These are phyloP conservation scores for Pipistrellus kuhlii DNA, from an alignment of 2,797 vertebrate species.

Conservation along the genomic window DNA sequence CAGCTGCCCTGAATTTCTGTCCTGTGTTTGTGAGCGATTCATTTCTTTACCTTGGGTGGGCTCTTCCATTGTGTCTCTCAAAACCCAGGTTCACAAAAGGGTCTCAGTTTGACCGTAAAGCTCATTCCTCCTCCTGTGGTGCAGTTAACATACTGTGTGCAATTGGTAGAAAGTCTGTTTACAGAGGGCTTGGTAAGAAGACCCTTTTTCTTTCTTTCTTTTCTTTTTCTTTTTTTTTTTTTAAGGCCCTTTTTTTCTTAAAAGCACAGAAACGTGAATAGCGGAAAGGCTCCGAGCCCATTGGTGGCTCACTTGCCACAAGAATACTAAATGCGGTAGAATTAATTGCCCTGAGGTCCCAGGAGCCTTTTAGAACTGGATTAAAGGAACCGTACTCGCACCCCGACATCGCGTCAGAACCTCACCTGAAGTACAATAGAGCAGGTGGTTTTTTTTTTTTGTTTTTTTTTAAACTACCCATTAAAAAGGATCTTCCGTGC, in stretches of 20 bases:
- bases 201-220: not conserved
- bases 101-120: not conserved
- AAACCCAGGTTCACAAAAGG: not conserved
- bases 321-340: not conserved
- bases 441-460: not conserved
- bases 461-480: not conserved
- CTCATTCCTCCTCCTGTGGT: not conserved
- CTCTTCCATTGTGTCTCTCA: not conserved
- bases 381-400: not conserved
- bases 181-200: not conserved
- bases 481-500: not conserved
- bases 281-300: not conserved
- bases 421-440: not conserved
- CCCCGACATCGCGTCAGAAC: not conserved
- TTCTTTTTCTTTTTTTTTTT: not conserved
- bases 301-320: not conserved
- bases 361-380: not conserved
- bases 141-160: not conserved
- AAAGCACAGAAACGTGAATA: not conserved
- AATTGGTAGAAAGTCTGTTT: not conserved
- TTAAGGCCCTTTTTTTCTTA: not conserved
- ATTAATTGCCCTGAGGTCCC: slow-evolving; percentile 12
- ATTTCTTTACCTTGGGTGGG: not conserved
- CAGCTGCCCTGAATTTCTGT: not conserved
- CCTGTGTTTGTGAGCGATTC: not conserved